phyloP scores from a whole-genome alignment of 2,888 invertebrate genomes.

The Apotomis betuletana region DNA sequence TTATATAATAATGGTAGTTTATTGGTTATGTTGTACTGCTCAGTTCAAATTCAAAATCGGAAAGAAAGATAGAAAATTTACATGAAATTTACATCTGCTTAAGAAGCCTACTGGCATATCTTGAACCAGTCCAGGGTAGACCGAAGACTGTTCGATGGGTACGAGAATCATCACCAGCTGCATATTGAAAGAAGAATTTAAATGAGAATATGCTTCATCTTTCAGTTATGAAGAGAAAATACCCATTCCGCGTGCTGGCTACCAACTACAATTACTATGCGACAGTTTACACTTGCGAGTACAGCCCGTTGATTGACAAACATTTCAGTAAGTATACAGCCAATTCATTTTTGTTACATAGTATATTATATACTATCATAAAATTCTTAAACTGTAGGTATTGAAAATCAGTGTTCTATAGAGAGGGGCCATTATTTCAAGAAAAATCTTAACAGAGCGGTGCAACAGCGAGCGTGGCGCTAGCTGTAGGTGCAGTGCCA shows the following conservation, averaged over 20 bases:
- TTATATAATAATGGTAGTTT: too few relatives aligned
- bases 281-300: conserved; percentile 67
- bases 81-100: conserved; percentile 46
- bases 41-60: too few relatives aligned
- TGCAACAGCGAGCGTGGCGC: too few relatives aligned
- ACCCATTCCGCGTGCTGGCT: conserved; percentile 63
- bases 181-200: conserved; percentile 48
- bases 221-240: conserved; percentile 64
- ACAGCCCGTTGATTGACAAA: conserved; percentile 68
- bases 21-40: too few relatives aligned
- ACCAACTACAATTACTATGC: conserved; percentile 72
- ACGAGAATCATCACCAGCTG: conserved; percentile 54
- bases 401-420: too few relatives aligned
- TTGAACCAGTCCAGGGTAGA: conserved; percentile 71
- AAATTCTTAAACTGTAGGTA: too few relatives aligned
- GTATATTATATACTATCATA: too few relatives aligned
- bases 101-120: conserved; percentile 59
- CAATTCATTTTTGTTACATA: too few relatives aligned
- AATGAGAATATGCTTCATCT: conserved; percentile 40
- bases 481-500: too few relatives aligned
- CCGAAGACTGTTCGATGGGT: conserved; percentile 66
- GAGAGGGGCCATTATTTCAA: too few relatives aligned
- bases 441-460: too few relatives aligned
- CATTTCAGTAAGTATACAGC: conserved; percentile 65
- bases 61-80: too few relatives aligned